Percentiles rank a stretch among this genome's conserved stretches.
Conservation (phyloP, 2,888 invertebrate species). For the Seira sanloemensis region DNA sequence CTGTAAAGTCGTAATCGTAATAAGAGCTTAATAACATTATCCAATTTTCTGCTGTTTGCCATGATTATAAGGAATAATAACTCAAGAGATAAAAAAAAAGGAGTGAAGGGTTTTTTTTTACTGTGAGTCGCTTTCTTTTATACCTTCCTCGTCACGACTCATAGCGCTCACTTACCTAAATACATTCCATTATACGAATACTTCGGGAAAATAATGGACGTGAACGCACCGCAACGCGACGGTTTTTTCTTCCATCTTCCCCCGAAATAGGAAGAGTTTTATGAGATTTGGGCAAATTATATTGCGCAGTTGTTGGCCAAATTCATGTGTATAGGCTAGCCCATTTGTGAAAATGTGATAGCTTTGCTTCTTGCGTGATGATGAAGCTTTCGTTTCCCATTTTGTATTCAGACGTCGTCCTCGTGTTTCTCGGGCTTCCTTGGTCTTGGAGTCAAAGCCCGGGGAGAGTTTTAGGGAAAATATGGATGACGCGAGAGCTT, state of each 20-base stretch:
- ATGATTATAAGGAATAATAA: constrained; percentile 4
- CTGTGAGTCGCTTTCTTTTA: neutral
- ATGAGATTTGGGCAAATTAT: constrained; percentile 62
- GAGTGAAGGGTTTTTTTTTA: neutral
- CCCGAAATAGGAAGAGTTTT: constrained; percentile 59
- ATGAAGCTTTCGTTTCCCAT: neutral
- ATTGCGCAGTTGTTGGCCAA: constrained; percentile 38
- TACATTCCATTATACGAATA: neutral
- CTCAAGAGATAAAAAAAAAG: neutral
- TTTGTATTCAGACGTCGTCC: neutral
- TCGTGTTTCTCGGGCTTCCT: neutral
- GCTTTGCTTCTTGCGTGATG: neutral
- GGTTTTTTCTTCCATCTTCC: neutral
- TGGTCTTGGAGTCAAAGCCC: neutral
- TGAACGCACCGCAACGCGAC: constrained; percentile 4
- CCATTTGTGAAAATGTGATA: constrained; percentile 32
- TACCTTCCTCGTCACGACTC: constrained; percentile 4
- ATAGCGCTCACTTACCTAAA: constrained; percentile 4
- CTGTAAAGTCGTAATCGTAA: neutral
- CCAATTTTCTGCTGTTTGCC: neutral
- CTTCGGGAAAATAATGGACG: constrained; percentile 4
- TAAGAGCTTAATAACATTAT: constrained; percentile 4
- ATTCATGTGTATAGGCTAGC: constrained; percentile 42
- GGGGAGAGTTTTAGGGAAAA: neutral
- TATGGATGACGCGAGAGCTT: neutral